A percentile compares a stretch with the other conserved stretches of the same genome.
phyloP scores from a whole-genome alignment of 2,113 vertebrate genomes.

The Thalassoma bifasciatum region DNA sequence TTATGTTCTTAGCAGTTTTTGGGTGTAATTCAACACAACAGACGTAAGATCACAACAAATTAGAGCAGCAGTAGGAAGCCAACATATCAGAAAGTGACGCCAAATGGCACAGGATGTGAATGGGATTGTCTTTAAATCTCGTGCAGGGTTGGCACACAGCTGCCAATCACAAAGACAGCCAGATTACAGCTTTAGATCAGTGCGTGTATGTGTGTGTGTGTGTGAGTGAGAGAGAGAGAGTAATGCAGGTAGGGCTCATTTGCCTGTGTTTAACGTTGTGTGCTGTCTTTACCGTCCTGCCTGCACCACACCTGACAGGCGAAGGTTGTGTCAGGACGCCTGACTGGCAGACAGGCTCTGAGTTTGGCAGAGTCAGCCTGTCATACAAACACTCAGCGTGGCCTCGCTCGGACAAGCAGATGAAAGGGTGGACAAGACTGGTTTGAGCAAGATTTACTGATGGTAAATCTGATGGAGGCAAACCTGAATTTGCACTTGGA shows the following conservation, averaged over 20 bases:
- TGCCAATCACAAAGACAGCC: constrained; percentile 26
- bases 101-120: constrained; percentile 3
- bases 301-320: constrained; percentile 5
- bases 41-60: constrained; percentile 1
- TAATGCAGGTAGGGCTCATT: constrained; percentile 33
- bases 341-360: constrained; percentile 34
- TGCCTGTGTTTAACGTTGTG: constrained; percentile 21
- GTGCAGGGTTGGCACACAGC: not conserved
- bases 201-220: no score
- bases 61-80: not conserved
- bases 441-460: constrained; percentile 2
- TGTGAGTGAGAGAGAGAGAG: no score
- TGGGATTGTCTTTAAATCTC: constrained; percentile 8
- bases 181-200: constrained; percentile 10
- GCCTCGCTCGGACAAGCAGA: constrained; percentile 1
- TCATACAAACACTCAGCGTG: constrained; percentile 21
- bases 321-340: constrained; percentile 70
- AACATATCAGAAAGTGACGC: not conserved
- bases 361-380: constrained; percentile 34
- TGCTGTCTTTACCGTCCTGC: constrained; percentile 8
- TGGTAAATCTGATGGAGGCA: not conserved
- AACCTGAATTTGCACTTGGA: not conserved
- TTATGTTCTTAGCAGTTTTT: not conserved
- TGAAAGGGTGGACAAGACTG: not conserved
- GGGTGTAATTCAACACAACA: not conserved